phyloP scores from a whole-genome alignment of 2,888 invertebrate genomes.

The Andrena chrysosceles region DNA sequence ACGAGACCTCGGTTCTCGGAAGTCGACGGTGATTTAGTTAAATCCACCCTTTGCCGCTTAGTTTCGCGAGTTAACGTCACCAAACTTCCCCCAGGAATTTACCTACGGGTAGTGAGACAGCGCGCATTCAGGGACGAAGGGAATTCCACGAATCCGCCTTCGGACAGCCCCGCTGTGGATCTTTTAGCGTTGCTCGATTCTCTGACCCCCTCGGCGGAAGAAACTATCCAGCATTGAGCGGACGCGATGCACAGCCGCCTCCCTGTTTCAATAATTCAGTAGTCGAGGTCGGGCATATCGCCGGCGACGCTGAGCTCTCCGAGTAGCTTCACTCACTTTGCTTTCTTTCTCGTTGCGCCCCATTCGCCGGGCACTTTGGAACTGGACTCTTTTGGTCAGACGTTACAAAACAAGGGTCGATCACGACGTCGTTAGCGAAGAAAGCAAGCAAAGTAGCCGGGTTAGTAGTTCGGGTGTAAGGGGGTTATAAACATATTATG shows the following conservation, averaged over 20 bases:
- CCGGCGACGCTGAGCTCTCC: neutral
- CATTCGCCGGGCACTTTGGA: neutral
- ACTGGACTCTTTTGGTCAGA: neutral
- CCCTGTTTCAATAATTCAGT: neutral
- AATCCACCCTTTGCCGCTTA: slow-evolving; percentile 71
- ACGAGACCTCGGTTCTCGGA: slow-evolving; percentile 58
- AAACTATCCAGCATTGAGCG: neutral
- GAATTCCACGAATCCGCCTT: slow-evolving; percentile 35
- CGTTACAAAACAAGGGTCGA: slow-evolving; percentile 14
- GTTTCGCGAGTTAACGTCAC: slow-evolving; percentile 74
- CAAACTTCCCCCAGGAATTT: slow-evolving; percentile 70
- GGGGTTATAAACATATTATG: slow-evolving; percentile 73
- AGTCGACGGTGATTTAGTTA: slow-evolving; percentile 76
- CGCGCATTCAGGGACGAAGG: slow-evolving; percentile 32
- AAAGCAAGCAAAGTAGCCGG: slow-evolving; percentile 66
- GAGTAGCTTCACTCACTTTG: slow-evolving; percentile 51
- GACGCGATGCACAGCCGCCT: neutral
- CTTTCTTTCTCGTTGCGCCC: slow-evolving; percentile 56
- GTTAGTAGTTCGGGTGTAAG: slow-evolving; percentile 49
- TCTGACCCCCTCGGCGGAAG: neutral
- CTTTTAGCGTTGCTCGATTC: slow-evolving; percentile 33
- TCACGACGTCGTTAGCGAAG: slow-evolving; percentile 32
- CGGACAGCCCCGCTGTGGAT: slow-evolving; percentile 11
- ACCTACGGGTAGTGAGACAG: slow-evolving; percentile 59
- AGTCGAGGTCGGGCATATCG: neutral